Percentiles rank a stretch among this genome's conserved stretches.
phyloP scores from a whole-genome alignment of 2,797 vertebrate species.

The Rhinichthys osculus region DNA sequence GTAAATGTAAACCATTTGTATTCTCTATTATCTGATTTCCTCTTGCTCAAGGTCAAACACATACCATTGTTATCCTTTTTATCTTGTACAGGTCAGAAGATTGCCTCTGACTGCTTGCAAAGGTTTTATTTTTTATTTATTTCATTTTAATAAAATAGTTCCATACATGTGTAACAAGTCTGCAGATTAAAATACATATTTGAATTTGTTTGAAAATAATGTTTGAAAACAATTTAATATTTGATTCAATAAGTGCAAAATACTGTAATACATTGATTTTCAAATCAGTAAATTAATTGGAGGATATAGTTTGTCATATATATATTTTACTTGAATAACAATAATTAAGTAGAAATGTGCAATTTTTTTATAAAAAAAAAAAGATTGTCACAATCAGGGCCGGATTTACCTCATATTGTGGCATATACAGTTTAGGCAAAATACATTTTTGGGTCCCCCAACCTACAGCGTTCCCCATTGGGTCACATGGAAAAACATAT shows the following conservation, averaged over 20 bases:
- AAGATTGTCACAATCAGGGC: not conserved
- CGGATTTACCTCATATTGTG: no score
- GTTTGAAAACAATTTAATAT: not conserved
- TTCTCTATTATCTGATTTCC: slow-evolving; percentile 42
- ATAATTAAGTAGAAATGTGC: not conserved
- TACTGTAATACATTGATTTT: not conserved
- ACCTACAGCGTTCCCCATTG: no score
- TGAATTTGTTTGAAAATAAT: not conserved
- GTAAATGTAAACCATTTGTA: slow-evolving; percentile 25
- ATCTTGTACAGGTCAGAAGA: slow-evolving; percentile 28
- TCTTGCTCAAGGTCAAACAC: slow-evolving; percentile 38
- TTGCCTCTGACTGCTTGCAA: not conserved
- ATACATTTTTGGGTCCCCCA: no score
- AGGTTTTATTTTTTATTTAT: not conserved
- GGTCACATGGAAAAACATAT: not conserved
- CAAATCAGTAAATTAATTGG: not conserved
- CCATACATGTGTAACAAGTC: not conserved
- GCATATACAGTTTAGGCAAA: no score
- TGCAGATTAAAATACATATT: not conserved
- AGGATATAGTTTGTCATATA: not conserved
- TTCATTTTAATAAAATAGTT: not conserved
- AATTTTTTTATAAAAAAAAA: not conserved
- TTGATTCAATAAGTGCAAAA: not conserved
- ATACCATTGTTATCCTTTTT: slow-evolving; percentile 22
- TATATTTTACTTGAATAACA: not conserved